Evolutionary conservation across 2,888 invertebrate genomes (phyloP).

Genomic region (Harpagoxenus sublaevis): DNA sequence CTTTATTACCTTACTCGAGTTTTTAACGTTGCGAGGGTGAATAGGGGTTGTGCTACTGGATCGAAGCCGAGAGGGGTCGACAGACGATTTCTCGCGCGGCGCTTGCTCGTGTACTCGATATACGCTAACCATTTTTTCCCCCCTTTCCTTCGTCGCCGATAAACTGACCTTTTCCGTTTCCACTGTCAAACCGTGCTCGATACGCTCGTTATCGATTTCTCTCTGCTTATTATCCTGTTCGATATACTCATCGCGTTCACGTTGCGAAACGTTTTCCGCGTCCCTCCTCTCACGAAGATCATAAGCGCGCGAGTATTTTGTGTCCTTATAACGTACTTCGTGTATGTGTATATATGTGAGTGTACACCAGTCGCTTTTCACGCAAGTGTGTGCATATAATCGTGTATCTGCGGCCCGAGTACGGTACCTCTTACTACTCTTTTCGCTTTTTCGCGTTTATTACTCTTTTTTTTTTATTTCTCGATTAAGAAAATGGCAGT

Average conservation of each 20-base stretch:
- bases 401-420: slow-evolving; percentile 31
- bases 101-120: background rate
- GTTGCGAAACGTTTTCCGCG: slow-evolving; percentile 29
- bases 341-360: background rate
- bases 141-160: background rate
- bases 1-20: slow-evolving; percentile 42
- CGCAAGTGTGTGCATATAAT: slow-evolving; percentile 8
- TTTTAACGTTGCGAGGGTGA: slow-evolving; percentile 35
- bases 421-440: slow-evolving; percentile 49
- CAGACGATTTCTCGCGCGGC: slow-evolving; percentile 33
- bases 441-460: slow-evolving; percentile 57
- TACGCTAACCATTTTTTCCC: background rate
- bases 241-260: slow-evolving; percentile 35
- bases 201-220: slow-evolving; percentile 14
- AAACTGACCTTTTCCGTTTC: slow-evolving; percentile 17
- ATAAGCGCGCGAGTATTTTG: background rate
- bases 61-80: slow-evolving; percentile 49
- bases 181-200: slow-evolving; percentile 28
- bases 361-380: background rate
- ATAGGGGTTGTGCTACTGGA: slow-evolving; percentile 36
- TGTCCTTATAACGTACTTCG: slow-evolving; percentile 39
- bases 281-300: slow-evolving; percentile 13
- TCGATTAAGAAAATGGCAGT: slow-evolving; percentile 86
- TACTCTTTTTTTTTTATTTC: slow-evolving; percentile 69
- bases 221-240: slow-evolving; percentile 12